Evolutionary conservation across 2,888 invertebrate genomes (phyloP), one percentile per base, ranked within the genome.

Genomic region (Acanthosoma haemorrhoidale): DNA sequence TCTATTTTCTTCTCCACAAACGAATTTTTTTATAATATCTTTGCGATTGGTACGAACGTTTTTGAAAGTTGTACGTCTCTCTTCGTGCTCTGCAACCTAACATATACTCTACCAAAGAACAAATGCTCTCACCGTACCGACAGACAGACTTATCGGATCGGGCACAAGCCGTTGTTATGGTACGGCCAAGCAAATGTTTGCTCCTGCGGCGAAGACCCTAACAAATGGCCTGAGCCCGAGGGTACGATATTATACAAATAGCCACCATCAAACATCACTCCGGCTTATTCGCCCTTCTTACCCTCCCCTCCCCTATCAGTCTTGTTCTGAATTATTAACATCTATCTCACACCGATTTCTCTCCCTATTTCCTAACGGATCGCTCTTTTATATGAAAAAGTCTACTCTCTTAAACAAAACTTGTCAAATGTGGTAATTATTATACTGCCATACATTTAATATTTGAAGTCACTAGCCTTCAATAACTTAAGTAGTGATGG

Each of bases 161-260:
- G 3, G 21, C 9, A 21, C 11, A 43, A 8, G 21, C 1, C 11
- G 21, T 3, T 21, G 43, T 21, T 21, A 21, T 11, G 43, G 43
- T 43, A 21, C n/a, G n/a, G n/a, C n/a, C n/a, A n/a, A n/a, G 41
- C n/a, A 9, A 9, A 31, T 34, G 60, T 59, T 59, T 59, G 59
- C 16, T 5, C 6, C 6, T 15, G 9, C 8, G 13, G 5, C 13
- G 3, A 18, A 21, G 43, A 60, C 60, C 32, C 32, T 34, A 60
- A 60, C 60, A 60, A 60, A 60, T 60, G 16, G 41, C 60, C 36
- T 9, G 1, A 34, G 60, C 60, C 60, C 21, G 3, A 9, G 18
- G 60, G 36, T 18, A 18, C 31, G 60, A 34, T 60, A 60, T 60
- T 60, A 60, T 60, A 60, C 60, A 60, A 60, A 60, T 60, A 60